These are phyloP conservation scores for Myotis myotis DNA, from an alignment of 2,797 vertebrate species.

Conservation along the genomic window DNA sequence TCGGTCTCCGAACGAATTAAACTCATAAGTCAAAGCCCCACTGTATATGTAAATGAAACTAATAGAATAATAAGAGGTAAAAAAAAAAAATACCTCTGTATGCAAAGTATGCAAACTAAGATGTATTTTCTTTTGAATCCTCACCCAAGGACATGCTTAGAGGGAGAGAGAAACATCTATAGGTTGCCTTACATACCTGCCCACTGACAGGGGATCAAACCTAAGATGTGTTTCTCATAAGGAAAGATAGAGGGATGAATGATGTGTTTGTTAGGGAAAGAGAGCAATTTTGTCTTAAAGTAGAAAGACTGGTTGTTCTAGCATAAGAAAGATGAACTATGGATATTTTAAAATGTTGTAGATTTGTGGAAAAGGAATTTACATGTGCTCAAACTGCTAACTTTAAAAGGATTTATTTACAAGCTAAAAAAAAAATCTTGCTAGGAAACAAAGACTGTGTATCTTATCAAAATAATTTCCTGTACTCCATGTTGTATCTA, in stretches of 20 bases:
- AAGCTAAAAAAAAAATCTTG: neutral
- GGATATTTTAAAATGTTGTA: neutral
- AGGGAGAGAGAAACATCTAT: neutral
- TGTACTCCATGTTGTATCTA: neutral
- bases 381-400: neutral
- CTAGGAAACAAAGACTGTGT: neutral
- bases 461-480: neutral
- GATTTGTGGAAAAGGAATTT: neutral
- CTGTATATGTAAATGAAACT: neutral
- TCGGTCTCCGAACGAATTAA: no score
- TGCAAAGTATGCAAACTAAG: neutral
- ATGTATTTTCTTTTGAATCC: neutral
- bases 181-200: no score
- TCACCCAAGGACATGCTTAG: neutral
- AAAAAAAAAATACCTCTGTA: neutral
- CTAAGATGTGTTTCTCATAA: neutral
- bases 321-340: neutral
- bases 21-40: no score
- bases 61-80: neutral
- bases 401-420: neutral
- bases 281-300: neutral
- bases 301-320: neutral
- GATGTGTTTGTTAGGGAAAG: neutral
- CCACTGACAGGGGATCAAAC: neutral
- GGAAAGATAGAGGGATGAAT: neutral